phyloP scores from a whole-genome alignment of 2,888 invertebrate genomes.

The Carterocephalus palaemon region DNA sequence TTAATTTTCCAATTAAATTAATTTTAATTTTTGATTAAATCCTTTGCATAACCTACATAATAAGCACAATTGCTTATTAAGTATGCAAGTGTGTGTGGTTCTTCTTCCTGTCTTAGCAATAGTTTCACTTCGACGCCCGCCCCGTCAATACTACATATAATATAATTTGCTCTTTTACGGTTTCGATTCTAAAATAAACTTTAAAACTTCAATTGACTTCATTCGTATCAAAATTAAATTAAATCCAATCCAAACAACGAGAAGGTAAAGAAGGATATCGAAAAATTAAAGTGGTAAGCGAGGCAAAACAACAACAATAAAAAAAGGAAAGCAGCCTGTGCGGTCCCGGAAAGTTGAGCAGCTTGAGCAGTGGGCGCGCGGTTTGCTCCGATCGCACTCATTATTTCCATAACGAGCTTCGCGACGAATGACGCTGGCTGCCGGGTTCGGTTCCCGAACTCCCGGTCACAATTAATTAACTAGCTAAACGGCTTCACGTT shows the following conservation, averaged over 20 bases:
- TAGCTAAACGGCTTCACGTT: conserved; percentile 75
- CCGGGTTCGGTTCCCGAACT: conserved; percentile 48
- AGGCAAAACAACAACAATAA: conserved; percentile 55
- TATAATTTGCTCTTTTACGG: neutral
- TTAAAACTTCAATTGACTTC: too few relatives aligned
- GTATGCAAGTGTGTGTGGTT: conserved; percentile 50
- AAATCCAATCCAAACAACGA: too few relatives aligned
- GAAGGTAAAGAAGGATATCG: conserved; percentile 26
- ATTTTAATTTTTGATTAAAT: too few relatives aligned
- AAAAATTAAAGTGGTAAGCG: conserved; percentile 50
- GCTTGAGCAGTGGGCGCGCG: conserved; percentile 51
- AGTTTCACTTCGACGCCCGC: conserved; percentile 36
- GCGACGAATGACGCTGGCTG: conserved; percentile 49
- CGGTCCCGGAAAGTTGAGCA: conserved; percentile 42
- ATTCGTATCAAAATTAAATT: too few relatives aligned
- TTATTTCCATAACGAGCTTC: conserved; percentile 71
- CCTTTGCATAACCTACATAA: too few relatives aligned
- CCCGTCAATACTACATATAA: conserved; percentile 8
- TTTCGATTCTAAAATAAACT: too few relatives aligned
- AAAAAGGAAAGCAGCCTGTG: conserved; percentile 40
- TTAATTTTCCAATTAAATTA: too few relatives aligned
- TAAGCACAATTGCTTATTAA: conserved; percentile 53
- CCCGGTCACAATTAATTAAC: conserved; percentile 75
- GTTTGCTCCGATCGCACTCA: conserved; percentile 57
- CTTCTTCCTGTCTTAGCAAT: conserved; percentile 41